Base-by-base conservation (phyloP, 2,888 invertebrate genomes). In the Dolichomitus sp. region DNA sequence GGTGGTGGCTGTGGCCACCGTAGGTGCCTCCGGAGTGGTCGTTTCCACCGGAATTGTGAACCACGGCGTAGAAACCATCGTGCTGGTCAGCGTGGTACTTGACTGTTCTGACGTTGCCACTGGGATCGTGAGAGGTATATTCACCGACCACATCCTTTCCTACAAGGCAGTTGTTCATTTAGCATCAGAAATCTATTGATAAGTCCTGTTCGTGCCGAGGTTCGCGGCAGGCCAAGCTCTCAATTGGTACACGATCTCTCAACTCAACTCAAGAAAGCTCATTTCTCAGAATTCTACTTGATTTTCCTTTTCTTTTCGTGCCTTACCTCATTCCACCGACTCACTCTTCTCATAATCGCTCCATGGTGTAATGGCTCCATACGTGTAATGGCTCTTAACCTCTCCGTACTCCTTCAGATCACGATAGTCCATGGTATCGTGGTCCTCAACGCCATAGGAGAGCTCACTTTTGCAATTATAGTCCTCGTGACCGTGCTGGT, bases 91-190 rank as follows among this genome's bases (percentile, higher is more conserved):
- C 92, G 59, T 84, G 81, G 61, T 84, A 86, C 82, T 85, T 88
- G 63, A 86, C 85, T 66, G 87, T 86, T 80, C 84, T 84, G 74
- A 87, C 90, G 89, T 81, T 88, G 83, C 78, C 92, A 89, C 91
- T 92, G 19, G 92, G 90, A 72, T 93, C 92, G 72, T 90, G 87
- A 30, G 92, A 83, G 37, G 88, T 87, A 83, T 92, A 92, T 80
- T 91, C 90, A 52, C 92, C 91, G 37, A 54, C 82, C 7, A 84
- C 84, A 63, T 83, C 82, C 70, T 85, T 85, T 70, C 80, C 83
- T 82, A 27, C 52, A 70, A 61, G 72, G 45, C 72, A 59, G 33
- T 72, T 59, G 57, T 45, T 59, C 57, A 59, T 72, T 59, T 59
- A 45, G 19, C 72, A 45, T 72, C 45, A 42, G 59, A 42, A 59